Evolutionary conservation across 2,797 vertebrate species (phyloP).

Genomic region (Furcifer pardalis): DNA sequence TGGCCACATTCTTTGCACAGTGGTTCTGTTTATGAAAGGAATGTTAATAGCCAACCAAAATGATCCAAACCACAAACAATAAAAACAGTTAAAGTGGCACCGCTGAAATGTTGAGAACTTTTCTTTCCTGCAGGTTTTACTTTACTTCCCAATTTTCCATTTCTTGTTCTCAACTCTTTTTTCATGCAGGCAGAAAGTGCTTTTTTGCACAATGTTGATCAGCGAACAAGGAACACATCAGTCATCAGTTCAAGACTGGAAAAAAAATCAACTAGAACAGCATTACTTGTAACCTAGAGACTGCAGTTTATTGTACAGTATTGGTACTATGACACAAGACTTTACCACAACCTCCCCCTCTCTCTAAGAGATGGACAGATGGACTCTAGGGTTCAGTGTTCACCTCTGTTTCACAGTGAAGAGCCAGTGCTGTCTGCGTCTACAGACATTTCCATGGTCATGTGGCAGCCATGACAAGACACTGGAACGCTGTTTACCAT

Average conservation of each 20-base stretch:
- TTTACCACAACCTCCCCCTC: not conserved
- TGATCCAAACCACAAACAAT: conserved; percentile 62
- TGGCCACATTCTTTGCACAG: conserved; percentile 64
- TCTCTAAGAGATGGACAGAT: not conserved
- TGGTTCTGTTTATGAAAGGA: conserved; percentile 60
- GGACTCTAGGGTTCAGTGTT: too few species aligned
- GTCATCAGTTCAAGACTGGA: conserved; percentile 6
- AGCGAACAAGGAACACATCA: not conserved
- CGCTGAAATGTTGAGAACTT: conserved; percentile 1
- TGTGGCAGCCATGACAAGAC: too few species aligned
- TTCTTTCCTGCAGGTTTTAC: not conserved
- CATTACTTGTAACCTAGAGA: not conserved
- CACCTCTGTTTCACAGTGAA: too few species aligned
- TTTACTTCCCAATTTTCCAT: not conserved
- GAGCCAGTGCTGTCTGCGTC: too few species aligned
- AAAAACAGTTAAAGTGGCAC: conserved; percentile 52
- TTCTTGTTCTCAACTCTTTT: not conserved
- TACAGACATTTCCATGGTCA: too few species aligned
- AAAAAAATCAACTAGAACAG: not conserved
- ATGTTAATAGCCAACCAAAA: conserved; percentile 62
- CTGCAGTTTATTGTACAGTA: not conserved
- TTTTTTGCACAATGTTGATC: not conserved
- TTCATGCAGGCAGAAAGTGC: not conserved
- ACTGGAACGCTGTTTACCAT: too few species aligned
- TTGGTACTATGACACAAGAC: not conserved